Evolutionary conservation across 2,888 invertebrate species (phyloP), one percentile per base, ranked within the genome.

Genomic region (Leptinotarsa juncta): DNA sequence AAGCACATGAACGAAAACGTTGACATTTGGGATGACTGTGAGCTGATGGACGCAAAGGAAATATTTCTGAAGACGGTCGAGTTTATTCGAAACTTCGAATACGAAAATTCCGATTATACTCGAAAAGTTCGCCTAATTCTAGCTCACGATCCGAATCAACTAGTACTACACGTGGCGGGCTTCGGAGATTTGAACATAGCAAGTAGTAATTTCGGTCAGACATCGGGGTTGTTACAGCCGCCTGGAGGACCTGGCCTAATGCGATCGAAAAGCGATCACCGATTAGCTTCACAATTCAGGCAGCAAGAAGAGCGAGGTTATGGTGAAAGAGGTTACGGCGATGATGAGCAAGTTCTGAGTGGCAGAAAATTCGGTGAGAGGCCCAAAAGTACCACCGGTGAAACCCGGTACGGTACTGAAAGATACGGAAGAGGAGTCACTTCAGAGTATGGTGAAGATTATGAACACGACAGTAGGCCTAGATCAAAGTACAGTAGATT

Each of bases 41-140:
- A 97, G 86, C 90, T 97, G 79, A 96, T 97, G 90, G 97, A 97
- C 85, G 95, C 97, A 74, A 98, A 98, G 89, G 97, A 97, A 89
- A 96, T 97, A 79, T 98, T 98, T 90, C 90, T 97, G 26, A 97
- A 97, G 88, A 98, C 98, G 18, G 95, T 98, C 67, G 98, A 98
- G 85, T 98, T 98, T 88, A 93, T 98, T 81, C 91, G 96, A 84
- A 97, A 96, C 89, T 97, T 97, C 85, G 97, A 97, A 88, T 96
- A 97, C 84, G 98, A 98, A 89, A 95, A 95, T 78, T 94, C 94
- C 70, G 97, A 97, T 88, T 97, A 96, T 85, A 94, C 92, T 78
- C 91, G 97, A 78, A 92, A 95, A 82, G 94, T 96, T 79, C 91
- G 96, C 79, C 96, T 97, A 89, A 91, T 95, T 70, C 94, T 96